Evolutionary conservation across 2,888 invertebrate species (phyloP).

Genomic region (Apodemia duryi): DNA sequence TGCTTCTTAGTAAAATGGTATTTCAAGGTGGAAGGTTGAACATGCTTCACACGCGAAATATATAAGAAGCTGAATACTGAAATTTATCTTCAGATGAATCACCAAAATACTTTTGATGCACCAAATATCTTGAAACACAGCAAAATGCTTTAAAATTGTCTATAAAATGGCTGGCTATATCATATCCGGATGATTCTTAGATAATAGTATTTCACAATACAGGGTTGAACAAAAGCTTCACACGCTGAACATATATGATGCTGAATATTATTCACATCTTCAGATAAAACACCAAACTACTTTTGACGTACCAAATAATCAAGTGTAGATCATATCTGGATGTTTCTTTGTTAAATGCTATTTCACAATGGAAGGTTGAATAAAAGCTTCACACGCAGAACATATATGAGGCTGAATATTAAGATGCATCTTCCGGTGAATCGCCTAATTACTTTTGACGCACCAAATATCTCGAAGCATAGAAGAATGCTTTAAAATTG

Average conservation of each 20-base stretch:
- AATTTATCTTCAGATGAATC: conserved; percentile 34
- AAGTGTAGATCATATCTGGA: conserved; percentile 28
- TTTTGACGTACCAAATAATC: conserved; percentile 22
- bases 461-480: too few relatives aligned
- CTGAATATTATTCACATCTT: conserved; percentile 42
- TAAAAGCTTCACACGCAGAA: conserved; percentile 43
- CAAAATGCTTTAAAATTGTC: too few relatives aligned
- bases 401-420: conserved; percentile 42
- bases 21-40: conserved; percentile 42
- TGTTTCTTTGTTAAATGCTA: conserved; percentile 43
- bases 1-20: conserved; percentile 43
- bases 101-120: conserved; percentile 33
- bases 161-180: too few relatives aligned
- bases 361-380: conserved; percentile 42
- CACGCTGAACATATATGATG: conserved; percentile 42
- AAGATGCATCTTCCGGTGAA: conserved; percentile 43
- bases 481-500: too few relatives aligned
- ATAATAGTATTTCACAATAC: conserved; percentile 38
- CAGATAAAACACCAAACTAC: conserved; percentile 36
- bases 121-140: too few relatives aligned
- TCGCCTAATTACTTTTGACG: conserved; percentile 33
- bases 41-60: conserved; percentile 38
- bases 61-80: too few relatives aligned
- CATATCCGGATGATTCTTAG: too few relatives aligned
- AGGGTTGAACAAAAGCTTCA: conserved; percentile 44